Evolutionary conservation across 2,888 invertebrate genomes (phyloP).

Genomic region (Adineta ricciae): DNA sequence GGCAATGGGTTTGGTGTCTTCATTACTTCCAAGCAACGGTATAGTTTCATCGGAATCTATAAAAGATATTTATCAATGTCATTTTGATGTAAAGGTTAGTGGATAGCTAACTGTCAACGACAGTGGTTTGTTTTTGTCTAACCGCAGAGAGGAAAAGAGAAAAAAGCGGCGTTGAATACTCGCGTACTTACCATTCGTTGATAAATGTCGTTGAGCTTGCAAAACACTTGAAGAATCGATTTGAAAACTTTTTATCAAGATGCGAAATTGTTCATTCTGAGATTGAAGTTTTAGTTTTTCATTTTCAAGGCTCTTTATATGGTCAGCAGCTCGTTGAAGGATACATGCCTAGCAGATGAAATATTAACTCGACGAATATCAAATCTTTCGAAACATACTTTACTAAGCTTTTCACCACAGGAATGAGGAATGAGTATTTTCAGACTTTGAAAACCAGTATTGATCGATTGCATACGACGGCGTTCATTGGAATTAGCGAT

Average conservation of each 20-base stretch:
- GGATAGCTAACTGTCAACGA: neutral
- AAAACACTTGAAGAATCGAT: conserved; percentile 19
- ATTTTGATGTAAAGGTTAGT: neutral
- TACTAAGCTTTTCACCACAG: conserved; percentile 88
- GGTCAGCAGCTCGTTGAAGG: conserved; percentile 93
- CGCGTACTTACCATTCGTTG: neutral
- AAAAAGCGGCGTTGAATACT: too few relatives aligned
- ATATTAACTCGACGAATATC: conserved; percentile 52
- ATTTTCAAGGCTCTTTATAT: conserved; percentile 61
- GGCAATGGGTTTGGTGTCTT: neutral
- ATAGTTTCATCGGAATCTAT: neutral
- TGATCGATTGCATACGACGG: conserved; percentile 96
- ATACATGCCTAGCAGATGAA: conserved; percentile 77
- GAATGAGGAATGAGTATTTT: conserved; percentile 68
- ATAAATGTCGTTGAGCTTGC: neutral
- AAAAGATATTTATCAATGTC: neutral
- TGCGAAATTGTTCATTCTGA: conserved; percentile 21
- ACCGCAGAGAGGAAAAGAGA: too few relatives aligned
- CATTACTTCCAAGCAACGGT: neutral
- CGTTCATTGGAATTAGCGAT: conserved; percentile 99
- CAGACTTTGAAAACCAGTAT: conserved; percentile 92
- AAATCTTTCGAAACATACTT: conserved; percentile 61
- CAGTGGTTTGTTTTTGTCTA: neutral
- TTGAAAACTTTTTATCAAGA: conserved; percentile 18
- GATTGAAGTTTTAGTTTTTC: conserved; percentile 26